phyloP scores from a whole-genome alignment of 2,888 invertebrate genomes.

The Oxystoma pomonae region DNA sequence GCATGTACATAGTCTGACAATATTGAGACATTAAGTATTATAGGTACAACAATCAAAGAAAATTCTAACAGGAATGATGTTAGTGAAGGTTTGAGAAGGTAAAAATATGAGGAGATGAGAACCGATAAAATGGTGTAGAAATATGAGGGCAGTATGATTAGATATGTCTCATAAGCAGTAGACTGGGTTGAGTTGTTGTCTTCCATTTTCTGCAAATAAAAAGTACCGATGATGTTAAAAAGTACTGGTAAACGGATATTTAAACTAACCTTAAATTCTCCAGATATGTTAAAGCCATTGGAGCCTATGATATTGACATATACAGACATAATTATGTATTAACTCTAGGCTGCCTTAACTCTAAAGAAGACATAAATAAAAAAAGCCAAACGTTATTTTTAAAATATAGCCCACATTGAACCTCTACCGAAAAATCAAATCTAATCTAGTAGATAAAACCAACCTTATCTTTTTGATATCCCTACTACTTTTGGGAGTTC shows the following conservation, averaged over 20 bases:
- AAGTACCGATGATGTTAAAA: background rate
- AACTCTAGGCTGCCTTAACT: too few relatives aligned
- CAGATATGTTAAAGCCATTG: background rate
- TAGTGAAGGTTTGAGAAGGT: slow-evolving; percentile 22
- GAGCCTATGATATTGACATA: background rate
- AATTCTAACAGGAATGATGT: slow-evolving; percentile 50
- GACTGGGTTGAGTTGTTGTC: background rate
- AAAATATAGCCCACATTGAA: too few relatives aligned
- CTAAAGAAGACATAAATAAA: too few relatives aligned
- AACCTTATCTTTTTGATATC: too few relatives aligned
- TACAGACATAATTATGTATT: background rate
- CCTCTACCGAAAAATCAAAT: too few relatives aligned
- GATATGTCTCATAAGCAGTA: slow-evolving; percentile 48
- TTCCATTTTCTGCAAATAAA: background rate
- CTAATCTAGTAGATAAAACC: too few relatives aligned
- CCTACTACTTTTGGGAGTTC: too few relatives aligned
- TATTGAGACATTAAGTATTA: slow-evolving; percentile 56
- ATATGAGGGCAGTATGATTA: slow-evolving; percentile 40
- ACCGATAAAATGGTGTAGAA: slow-evolving; percentile 38
- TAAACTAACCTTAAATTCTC: background rate
- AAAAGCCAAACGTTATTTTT: too few relatives aligned
- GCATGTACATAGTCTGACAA: slow-evolving; percentile 42
- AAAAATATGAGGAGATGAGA: slow-evolving; percentile 33
- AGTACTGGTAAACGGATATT: background rate
- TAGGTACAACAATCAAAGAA: slow-evolving; percentile 52